Base-by-base conservation (phyloP, 2,113 vertebrate species). In the Protobothrops flavoviridis region DNA sequence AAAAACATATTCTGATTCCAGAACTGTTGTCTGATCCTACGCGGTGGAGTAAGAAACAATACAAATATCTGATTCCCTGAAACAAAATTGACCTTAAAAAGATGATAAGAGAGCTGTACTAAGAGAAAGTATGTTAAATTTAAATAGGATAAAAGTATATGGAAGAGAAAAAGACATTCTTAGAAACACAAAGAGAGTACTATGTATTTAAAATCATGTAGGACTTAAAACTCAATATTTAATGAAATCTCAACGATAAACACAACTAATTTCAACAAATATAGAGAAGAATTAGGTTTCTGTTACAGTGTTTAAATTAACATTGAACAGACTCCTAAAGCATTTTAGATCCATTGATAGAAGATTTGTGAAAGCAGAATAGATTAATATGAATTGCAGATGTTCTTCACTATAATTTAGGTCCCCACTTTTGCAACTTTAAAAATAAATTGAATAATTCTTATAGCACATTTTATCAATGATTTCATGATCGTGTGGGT, bases 21-120 rank as follows among this genome's bases (percentile, higher is more conserved):
- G 96, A 96, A 97, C 94, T 96, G 96, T 95, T 95, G 93, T 96
- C 96, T 96, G 96, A 96, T 95, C 92, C 94, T 94, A 95, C 96
- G 95, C 92, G 94, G 94, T 95, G 95, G 93, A 39, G 91, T 95
- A 94, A 90, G 91, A 96, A 97, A 97, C 96, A 97, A 97, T 97
- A 95, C 95, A 81, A 95, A 89, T 64, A 93, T 85, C 90, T 95
- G 94, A 93, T 95, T 96, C 95, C 89, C 92, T 90, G 91, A 87
- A 94, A 92, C 50, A 96, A 96, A 97, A 97, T 95, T 96, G 97
- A 97, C 90, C 90, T 94, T 52, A 43, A 89, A 91, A 91, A 85
- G 56, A 88, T 0, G n/a, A 95, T 95, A 97, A 96, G 87, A 94
- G 93, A 92, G 90, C 45, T 90, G 94, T 89, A 96, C 95, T 91